Conservation (phyloP, 2,113 vertebrate species). For the Empidonax traillii region DNA sequence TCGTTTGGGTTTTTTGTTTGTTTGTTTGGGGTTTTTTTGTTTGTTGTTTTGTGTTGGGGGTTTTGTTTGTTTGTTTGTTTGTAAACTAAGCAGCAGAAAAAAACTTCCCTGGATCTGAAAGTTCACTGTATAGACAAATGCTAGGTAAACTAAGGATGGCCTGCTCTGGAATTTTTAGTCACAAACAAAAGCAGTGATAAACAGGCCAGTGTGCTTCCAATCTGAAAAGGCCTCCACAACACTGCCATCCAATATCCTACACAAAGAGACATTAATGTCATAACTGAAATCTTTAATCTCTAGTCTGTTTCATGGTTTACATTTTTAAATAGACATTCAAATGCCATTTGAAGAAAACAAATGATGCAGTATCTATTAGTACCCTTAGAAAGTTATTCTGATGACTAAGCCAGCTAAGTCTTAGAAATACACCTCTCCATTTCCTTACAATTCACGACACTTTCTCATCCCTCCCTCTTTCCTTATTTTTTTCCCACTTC, state of each 20-base stretch:
- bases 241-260: not conserved
- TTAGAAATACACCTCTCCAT: not conserved
- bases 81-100: not conserved
- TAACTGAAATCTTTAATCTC: not conserved
- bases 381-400: not conserved
- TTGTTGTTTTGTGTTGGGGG: no score
- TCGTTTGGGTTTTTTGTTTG: not conserved
- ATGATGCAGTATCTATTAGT: not conserved
- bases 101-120: not conserved
- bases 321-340: not conserved
- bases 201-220: not conserved
- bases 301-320: not conserved
- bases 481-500: not conserved
- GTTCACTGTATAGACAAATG: not conserved
- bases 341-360: not conserved
- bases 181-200: not conserved
- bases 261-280: not conserved
- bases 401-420: not conserved
- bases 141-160: not conserved
- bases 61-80: not conserved
- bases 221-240: not conserved
- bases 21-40: not conserved
- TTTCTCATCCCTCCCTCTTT: not conserved
- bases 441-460: not conserved
- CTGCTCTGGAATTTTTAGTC: not conserved